phyloP scores from a whole-genome alignment of 2,797 vertebrate genomes.

The Agapornis canus region DNA sequence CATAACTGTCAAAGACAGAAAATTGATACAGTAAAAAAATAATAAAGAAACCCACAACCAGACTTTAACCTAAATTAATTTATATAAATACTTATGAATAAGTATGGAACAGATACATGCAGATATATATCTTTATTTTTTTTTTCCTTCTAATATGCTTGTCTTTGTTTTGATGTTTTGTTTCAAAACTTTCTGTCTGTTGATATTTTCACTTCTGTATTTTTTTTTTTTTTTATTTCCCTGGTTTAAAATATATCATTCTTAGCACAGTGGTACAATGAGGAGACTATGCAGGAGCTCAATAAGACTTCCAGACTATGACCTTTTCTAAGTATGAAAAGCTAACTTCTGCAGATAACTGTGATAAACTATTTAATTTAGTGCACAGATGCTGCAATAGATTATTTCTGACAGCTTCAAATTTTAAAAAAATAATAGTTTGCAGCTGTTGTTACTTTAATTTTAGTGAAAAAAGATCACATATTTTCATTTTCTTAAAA shows the following conservation, averaged over 20 bases:
- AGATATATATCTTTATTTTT: neutral
- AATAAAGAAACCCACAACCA: neutral
- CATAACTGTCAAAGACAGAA: neutral
- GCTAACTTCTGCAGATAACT: neutral
- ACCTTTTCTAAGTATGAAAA: neutral
- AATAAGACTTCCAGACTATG: neutral
- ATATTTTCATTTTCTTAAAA: neutral
- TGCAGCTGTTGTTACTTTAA: neutral
- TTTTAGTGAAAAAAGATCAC: neutral
- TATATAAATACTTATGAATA: neutral
- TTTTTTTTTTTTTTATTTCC: neutral
- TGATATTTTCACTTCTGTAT: neutral
- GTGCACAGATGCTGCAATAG: neutral
- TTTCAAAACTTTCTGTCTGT: neutral
- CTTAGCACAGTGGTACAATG: neutral
- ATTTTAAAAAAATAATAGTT: neutral
- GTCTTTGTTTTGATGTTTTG: neutral
- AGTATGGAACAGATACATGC: neutral
- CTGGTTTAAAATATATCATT: neutral
- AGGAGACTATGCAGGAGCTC: neutral
- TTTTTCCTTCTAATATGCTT: neutral
- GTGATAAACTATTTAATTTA: slow-evolving; percentile 9
- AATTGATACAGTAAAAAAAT: neutral
- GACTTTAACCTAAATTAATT: neutral
- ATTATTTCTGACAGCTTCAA: neutral